A percentile compares a stretch with the other conserved stretches of the same genome.
These are phyloP conservation scores for Goniozus legneri DNA, from an alignment of 1,140 invertebrate genomes.

Conservation along the genomic window DNA sequence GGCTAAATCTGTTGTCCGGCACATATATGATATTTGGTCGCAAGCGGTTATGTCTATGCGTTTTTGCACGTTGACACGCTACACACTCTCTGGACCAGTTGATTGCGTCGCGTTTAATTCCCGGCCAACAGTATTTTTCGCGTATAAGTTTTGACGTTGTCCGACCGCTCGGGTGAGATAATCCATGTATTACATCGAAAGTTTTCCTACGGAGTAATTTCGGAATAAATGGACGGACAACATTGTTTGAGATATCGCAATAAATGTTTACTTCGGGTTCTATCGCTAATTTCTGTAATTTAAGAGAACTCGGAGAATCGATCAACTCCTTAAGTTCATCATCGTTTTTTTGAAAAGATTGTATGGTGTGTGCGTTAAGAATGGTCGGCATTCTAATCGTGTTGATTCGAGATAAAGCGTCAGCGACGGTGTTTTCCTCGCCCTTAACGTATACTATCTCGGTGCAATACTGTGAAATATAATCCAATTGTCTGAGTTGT, in stretches of 20 bases:
- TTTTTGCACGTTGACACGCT: constrained; percentile 23
- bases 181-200: constrained; percentile 1
- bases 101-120: constrained; percentile 11
- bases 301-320: neutral
- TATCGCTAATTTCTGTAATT: neutral
- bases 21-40: neutral
- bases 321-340: constrained; percentile 4
- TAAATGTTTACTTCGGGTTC: neutral
- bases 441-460: constrained; percentile 31
- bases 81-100: constrained; percentile 15
- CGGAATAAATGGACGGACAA: neutral
- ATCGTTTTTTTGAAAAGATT: constrained; percentile 15
- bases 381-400: constrained; percentile 4
- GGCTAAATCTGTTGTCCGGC: constrained; percentile 25
- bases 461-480: too few species aligned
- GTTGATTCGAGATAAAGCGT: constrained; percentile 22
- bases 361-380: constrained; percentile 13
- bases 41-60: constrained; percentile 16
- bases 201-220: neutral
- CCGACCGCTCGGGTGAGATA: neutral
- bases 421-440: constrained; percentile 28
- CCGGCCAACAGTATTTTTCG: constrained; percentile 13
- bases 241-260: neutral
- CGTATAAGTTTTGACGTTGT: neutral
- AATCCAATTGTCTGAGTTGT: constrained; percentile 20